Evolutionary conservation across 2,113 vertebrate species (phyloP).

Genomic region (Vireo altiloquus): DNA sequence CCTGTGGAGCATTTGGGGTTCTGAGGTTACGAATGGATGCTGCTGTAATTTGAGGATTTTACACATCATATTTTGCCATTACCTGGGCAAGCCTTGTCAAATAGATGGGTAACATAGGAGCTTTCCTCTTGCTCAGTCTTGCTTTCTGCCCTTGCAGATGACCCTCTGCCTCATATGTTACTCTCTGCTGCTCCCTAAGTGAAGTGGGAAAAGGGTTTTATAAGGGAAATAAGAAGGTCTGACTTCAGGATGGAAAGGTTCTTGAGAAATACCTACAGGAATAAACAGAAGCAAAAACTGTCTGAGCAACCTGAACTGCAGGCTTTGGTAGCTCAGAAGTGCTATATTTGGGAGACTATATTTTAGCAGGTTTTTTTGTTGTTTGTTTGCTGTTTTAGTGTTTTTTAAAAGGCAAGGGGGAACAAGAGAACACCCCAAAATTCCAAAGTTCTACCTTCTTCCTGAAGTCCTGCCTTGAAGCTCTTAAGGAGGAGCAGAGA

Average conservation of each 20-base stretch:
- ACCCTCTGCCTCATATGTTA: neutral
- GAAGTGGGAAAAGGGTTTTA: neutral
- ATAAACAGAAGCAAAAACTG: neutral
- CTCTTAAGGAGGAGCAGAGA: neutral
- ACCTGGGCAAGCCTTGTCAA: neutral
- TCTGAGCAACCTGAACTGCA: neutral
- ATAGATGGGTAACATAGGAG: accelerated
- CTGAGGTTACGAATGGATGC: neutral
- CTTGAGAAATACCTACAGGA: neutral
- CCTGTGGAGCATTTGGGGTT: neutral
- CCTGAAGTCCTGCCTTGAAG: neutral
- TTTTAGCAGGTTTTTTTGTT: neutral
- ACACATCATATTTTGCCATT: neutral
- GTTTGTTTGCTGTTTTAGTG: neutral
- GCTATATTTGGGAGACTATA: neutral
- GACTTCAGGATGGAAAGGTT: neutral
- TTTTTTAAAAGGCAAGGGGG: neutral
- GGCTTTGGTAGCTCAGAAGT: neutral
- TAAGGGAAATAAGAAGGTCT: neutral
- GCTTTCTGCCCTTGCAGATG: neutral
- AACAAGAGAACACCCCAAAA: neutral
- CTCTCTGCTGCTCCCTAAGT: neutral
- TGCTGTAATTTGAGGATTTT: neutral
- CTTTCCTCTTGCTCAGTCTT: neutral
- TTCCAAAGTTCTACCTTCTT: neutral